phyloP scores from a whole-genome alignment of 2,113 vertebrate genomes.

The Petaurus breviceps region DNA sequence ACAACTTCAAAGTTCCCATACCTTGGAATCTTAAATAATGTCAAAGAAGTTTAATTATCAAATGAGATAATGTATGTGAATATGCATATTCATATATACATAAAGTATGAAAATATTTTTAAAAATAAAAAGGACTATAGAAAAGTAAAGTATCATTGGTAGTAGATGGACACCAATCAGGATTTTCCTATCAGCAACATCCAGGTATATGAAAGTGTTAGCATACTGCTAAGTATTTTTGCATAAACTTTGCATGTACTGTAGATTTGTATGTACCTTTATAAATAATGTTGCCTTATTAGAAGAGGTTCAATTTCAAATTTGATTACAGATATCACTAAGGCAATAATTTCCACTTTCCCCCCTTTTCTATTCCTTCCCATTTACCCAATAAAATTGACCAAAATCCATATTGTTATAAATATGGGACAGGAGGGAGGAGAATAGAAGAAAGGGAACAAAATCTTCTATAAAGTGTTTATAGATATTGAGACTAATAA shows the following conservation, averaged over 20 bases:
- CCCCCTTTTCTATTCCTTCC: background rate
- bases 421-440: background rate
- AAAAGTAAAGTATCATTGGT: conserved; percentile 1
- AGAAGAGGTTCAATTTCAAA: too few species aligned
- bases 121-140: background rate
- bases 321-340: background rate
- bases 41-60: conserved; percentile 3
- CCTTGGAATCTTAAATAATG: background rate
- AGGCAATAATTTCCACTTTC: background rate
- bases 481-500: too few species aligned
- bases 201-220: conserved; percentile 22
- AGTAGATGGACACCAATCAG: background rate
- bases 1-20: background rate
- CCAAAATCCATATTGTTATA: background rate
- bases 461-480: background rate
- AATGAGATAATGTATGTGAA: conserved; percentile 13
- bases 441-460: background rate
- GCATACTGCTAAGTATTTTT: background rate
- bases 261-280: too few species aligned
- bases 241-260: too few species aligned
- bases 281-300: too few species aligned
- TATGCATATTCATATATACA: background rate
- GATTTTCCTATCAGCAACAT: conserved; percentile 16
- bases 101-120: background rate
- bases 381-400: background rate